Percentiles rank a stretch among this genome's conserved stretches.
Evolutionary conservation across 2,113 vertebrate species (phyloP).

Genomic region (Steatornis caripensis): DNA sequence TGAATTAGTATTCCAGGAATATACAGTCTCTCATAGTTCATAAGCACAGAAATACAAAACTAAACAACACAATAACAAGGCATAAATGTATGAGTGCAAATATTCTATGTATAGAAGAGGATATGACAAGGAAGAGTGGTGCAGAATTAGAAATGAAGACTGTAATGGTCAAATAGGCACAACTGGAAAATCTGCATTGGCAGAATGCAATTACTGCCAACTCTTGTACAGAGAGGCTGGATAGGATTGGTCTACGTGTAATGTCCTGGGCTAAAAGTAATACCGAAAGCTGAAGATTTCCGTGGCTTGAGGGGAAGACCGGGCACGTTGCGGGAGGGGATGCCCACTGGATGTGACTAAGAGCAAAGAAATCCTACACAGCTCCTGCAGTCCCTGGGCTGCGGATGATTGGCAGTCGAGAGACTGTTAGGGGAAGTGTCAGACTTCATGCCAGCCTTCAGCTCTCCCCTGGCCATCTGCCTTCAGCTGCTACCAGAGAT

Average conservation of each 20-base stretch:
- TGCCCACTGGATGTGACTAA: neutral
- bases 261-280: neutral
- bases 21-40: neutral
- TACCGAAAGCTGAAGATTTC: neutral
- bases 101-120: neutral
- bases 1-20: neutral
- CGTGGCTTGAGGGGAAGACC: rapidly evolving
- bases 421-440: neutral
- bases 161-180: neutral
- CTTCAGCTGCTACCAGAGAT: neutral
- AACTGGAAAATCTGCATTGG: neutral
- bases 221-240: neutral
- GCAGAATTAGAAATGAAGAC: neutral
- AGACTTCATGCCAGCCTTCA: neutral
- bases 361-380: neutral
- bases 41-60: neutral
- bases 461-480: neutral
- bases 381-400: neutral
- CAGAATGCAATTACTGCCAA: neutral
- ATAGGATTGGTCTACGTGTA: rapidly evolving
- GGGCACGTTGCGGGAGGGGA: rapidly evolving
- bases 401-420: neutral
- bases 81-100: neutral
- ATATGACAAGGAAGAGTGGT: neutral
- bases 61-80: neutral